Base-by-base conservation (phyloP, 37 sponge, comb jelly and placozoan genomes). In the Theonella swinhoei region DNA sequence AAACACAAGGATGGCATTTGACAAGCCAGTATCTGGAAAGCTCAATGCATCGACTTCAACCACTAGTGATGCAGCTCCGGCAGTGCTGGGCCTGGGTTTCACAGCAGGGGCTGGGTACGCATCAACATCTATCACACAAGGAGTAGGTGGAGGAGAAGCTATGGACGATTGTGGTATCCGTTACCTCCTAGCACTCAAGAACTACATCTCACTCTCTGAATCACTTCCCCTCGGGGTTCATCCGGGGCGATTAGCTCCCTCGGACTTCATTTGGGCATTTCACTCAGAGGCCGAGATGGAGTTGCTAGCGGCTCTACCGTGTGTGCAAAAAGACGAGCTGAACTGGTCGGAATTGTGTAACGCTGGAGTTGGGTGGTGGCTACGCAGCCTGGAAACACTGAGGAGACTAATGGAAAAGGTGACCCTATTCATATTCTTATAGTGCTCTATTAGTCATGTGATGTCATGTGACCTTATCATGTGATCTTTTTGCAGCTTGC, bases 131-230 rank as follows among this genome's bases (percentile, higher is more conserved):
- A 31, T 74, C n/a, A 31, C 72, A 2, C 63, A 58, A 59, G 89
- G 72, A 25, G 81, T 88, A 31, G 78, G 85, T 31, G 85, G 92
- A 32, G 87, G 83, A 26, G 95, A 96, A 42, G 92, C 85, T 0
- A 88, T 98, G 83, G 99, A 98, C 84, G 99, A 96, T 41, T 98
- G 99, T 80, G 97, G 97, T 17, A 77, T 98, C 32, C 84, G 99
- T 24, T 98, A 87, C 36, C 85, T 94, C 9, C 77, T 96, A 26
- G 85, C 93, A 1, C 80, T 96, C 64, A 87, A 85, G 23, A 87
- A 86, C 64, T 87, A 83, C 64, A 70, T 64, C 61, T 68, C 85
- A 8, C 80, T 90, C 36, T 75, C 85, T 4, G 59, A 84, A 35
- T 87, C 86, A 24, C 68, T 92, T 7, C 88, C 93, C 0, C 32